Evolutionary conservation across 2,888 invertebrate genomes (phyloP).

Genomic region (Coelinius sp.): DNA sequence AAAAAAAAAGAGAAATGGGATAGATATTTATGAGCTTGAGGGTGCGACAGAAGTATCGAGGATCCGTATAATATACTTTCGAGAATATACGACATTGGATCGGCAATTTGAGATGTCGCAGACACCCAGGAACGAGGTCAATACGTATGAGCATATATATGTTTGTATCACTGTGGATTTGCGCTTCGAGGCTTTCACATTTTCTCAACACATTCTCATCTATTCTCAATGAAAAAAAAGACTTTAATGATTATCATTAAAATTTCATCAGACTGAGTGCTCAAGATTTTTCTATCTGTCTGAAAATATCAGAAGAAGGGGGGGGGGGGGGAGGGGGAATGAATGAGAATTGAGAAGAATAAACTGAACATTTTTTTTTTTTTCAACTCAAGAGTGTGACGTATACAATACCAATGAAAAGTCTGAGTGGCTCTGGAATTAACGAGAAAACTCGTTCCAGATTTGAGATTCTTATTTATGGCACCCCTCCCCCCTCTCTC

Average conservation of each 20-base stretch:
- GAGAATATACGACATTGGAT: constrained; percentile 39
- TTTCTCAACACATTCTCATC: not conserved
- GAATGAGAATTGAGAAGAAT: constrained; percentile 25
- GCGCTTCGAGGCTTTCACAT: not conserved
- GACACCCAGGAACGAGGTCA: not conserved
- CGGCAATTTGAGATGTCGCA: constrained; percentile 6
- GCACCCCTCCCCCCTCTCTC: too few relatives aligned
- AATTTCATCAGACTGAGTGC: constrained; percentile 52
- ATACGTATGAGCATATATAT: constrained; percentile 13
- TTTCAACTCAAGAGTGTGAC: not conserved
- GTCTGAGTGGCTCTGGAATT: not conserved
- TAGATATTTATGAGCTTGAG: constrained; percentile 22
- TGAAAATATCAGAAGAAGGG: constrained; percentile 38
- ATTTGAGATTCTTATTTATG: constrained; percentile 34
- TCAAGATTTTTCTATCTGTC: constrained; percentile 15
- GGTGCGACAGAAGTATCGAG: constrained; percentile 37
- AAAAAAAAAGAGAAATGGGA: not conserved
- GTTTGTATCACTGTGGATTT: constrained; percentile 16
- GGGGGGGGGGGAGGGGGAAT: constrained; percentile 36
- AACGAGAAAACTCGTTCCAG: constrained; percentile 3
- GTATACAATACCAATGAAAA: constrained; percentile 3
- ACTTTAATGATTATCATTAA: constrained; percentile 43
- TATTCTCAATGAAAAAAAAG: not conserved
- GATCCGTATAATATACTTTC: constrained; percentile 42
- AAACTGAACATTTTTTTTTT: constrained; percentile 14